A percentile compares a stretch with the other conserved stretches of the same genome.
phyloP scores from a whole-genome alignment of 92 coral and sea anemone species.

The Anthopleura xanthogrammica region DNA sequence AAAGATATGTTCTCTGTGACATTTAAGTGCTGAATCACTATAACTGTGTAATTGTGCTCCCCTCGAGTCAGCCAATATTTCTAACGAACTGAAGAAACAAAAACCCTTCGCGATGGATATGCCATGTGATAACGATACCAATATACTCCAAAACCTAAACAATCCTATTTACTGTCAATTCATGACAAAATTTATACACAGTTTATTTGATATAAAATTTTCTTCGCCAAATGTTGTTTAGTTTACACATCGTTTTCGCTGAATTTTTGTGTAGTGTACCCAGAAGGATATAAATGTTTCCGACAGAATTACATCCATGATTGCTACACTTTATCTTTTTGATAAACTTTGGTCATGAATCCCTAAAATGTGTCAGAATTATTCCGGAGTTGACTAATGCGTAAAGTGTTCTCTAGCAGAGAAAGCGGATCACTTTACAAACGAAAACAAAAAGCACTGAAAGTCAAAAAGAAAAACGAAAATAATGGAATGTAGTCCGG shows the following conservation, averaged over 20 bases:
- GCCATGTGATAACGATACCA: neutral
- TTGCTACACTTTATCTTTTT: neutral
- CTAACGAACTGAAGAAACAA: neutral
- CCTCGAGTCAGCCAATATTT: neutral
- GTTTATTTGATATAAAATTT: neutral
- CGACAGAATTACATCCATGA: neutral
- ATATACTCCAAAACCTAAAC: neutral
- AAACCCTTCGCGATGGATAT: neutral
- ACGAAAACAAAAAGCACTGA: neutral
- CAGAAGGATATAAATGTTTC: neutral
- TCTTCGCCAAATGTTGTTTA: neutral
- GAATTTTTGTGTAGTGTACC: neutral
- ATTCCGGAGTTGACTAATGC: slow-evolving; percentile 16
- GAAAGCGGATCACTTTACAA: slow-evolving; percentile 13
- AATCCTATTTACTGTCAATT: neutral
- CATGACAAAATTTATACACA: neutral
- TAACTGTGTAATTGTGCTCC: neutral
- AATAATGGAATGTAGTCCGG: slow-evolving; percentile 26
- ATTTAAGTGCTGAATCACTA: neutral
- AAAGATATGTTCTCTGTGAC: neutral
- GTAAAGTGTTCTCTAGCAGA: neutral
- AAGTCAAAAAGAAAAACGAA: slow-evolving; percentile 11
- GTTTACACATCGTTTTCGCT: neutral
- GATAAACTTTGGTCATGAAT: neutral
- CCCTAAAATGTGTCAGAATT: neutral